phyloP scores from a whole-genome alignment of 2,113 vertebrate genomes.

The Coptodon rendalli region DNA sequence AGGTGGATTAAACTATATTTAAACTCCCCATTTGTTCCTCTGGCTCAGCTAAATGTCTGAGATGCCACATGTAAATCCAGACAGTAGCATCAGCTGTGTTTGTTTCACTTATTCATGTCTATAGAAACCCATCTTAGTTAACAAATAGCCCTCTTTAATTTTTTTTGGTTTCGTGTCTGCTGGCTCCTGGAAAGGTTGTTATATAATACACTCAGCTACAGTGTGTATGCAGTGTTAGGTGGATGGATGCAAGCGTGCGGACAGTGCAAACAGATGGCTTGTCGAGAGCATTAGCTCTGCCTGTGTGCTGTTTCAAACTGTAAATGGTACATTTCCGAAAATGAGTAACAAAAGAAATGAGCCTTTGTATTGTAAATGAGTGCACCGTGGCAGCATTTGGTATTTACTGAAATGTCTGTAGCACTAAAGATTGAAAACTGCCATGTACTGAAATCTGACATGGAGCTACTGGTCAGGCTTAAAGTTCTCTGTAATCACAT shows the following conservation, averaged over 20 bases:
- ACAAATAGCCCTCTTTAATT: background rate
- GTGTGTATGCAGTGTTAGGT: background rate
- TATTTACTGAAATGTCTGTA: background rate
- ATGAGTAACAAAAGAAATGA: background rate
- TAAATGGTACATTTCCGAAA: background rate
- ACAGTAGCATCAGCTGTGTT: background rate
- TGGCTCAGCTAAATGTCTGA: background rate
- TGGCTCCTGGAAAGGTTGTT: background rate
- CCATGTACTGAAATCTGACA: background rate
- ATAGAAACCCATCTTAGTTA: background rate
- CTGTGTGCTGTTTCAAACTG: background rate
- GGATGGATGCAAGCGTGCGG: background rate
- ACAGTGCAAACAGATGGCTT: constrained; percentile 22
- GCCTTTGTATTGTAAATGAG: background rate
- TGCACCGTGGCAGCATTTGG: background rate
- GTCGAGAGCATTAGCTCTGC: background rate
- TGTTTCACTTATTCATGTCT: background rate
- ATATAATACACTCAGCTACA: background rate
- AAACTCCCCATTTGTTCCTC: background rate
- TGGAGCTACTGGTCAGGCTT: background rate
- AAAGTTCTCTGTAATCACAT: background rate
- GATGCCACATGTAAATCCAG: background rate
- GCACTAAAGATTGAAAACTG: background rate
- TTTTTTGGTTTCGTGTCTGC: background rate
- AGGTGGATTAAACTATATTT: background rate